phyloP scores from a whole-genome alignment of 1,140 invertebrate species.

The Hylaeus volcanicus region DNA sequence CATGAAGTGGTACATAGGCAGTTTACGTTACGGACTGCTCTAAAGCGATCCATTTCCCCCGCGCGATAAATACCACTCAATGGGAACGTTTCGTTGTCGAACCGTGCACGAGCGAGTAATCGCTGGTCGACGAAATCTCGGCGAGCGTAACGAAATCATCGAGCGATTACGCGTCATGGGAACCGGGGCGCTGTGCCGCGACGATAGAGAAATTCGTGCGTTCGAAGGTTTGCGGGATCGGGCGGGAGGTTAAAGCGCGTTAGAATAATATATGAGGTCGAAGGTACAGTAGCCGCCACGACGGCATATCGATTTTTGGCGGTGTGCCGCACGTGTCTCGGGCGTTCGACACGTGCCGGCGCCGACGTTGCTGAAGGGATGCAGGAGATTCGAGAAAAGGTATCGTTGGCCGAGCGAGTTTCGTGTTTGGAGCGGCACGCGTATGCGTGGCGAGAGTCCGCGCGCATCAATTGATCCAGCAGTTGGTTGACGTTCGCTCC shows the following conservation, averaged over 20 bases:
- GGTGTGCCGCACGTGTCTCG: conserved; percentile 45
- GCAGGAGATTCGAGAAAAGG: conserved; percentile 39
- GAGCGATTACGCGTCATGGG: conserved; percentile 34
- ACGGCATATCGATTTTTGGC: conserved; percentile 55
- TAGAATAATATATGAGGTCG: conserved; percentile 50
- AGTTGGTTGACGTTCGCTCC: too few relatives aligned
- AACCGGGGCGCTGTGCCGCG: neutral
- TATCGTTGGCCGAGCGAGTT: conserved; percentile 4
- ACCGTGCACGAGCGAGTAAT: neutral
- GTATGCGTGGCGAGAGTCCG: conserved; percentile 34
- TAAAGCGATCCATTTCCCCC: too few relatives aligned
- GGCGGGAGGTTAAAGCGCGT: conserved; percentile 39
- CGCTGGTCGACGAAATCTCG: neutral
- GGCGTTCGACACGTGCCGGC: conserved; percentile 50
- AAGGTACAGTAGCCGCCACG: conserved; percentile 10
- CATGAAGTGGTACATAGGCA: too few relatives aligned
- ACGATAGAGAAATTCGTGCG: conserved; percentile 25
- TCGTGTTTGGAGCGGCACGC: conserved; percentile 9
- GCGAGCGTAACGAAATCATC: conserved; percentile 17
- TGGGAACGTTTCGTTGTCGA: neutral
- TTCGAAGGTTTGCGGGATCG: conserved; percentile 2
- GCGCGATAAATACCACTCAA: too few relatives aligned
- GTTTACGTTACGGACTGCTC: too few relatives aligned
- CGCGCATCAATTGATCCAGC: conserved; percentile 40
- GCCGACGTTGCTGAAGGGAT: conserved; percentile 3